phyloP scores from a whole-genome alignment of 2,113 vertebrate species.

The Ibidorhyncha struthersii region DNA sequence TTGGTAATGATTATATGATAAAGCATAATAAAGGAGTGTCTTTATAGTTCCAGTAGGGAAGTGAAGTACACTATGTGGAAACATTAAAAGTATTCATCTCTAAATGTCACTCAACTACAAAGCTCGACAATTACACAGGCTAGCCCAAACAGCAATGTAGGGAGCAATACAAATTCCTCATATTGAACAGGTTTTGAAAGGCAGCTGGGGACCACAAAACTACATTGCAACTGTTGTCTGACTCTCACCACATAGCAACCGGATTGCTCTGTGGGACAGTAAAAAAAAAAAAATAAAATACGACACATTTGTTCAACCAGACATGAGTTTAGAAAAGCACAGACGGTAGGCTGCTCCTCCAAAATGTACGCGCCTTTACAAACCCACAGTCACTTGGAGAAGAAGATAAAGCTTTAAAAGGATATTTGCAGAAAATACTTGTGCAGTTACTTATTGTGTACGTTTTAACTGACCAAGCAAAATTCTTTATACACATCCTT shows the following conservation, averaged over 20 bases:
- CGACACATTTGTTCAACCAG: not conserved
- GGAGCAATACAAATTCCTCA: not conserved
- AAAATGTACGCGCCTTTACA: not conserved
- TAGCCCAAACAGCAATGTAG: not conserved
- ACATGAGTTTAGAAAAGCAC: not conserved
- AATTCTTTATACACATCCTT: not conserved
- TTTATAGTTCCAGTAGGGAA: not conserved
- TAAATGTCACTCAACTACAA: conserved; percentile 4
- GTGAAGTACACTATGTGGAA: not conserved
- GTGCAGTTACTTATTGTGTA: not conserved
- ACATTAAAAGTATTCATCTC: conserved; percentile 19
- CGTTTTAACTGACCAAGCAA: not conserved
- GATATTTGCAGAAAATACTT: not conserved
- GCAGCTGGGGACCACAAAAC: not conserved
- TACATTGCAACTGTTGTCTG: not conserved
- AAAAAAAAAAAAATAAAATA: not conserved
- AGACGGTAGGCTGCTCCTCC: not conserved
- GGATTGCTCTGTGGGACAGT: not conserved
- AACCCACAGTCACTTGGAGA: not conserved
- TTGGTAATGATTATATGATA: conserved; percentile 33
- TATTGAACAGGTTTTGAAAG: not conserved
- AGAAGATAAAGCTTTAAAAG: not conserved
- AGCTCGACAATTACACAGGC: not conserved
- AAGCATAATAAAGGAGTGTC: conserved; percentile 1
- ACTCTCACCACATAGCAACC: not conserved